phyloP scores from a whole-genome alignment of 2,113 vertebrate genomes.

The Capricornis sumatraensis region DNA sequence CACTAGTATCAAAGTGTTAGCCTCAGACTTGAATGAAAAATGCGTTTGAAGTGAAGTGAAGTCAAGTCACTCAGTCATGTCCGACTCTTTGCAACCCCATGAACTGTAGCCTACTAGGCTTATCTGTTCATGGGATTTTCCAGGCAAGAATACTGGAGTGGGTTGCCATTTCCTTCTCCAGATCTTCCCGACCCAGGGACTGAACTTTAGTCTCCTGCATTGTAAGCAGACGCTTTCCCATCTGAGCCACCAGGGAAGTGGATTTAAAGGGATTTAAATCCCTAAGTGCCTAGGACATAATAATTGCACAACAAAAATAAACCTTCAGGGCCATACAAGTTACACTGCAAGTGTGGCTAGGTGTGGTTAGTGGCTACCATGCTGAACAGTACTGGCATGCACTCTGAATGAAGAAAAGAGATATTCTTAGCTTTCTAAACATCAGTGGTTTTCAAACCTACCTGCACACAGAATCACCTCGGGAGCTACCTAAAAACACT shows the following conservation, averaged over 20 bases:
- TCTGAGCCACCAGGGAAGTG: neutral
- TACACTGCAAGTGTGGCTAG: neutral
- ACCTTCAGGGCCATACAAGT: neutral
- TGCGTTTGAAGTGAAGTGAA: neutral
- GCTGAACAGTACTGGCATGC: fast-evolving
- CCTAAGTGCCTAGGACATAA: neutral
- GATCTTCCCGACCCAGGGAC: neutral
- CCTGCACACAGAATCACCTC: neutral
- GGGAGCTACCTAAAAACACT: neutral
- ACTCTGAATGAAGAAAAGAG: neutral
- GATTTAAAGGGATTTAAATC: neutral
- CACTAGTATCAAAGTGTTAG: neutral
- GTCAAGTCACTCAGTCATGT: neutral
- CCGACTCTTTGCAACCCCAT: neutral
- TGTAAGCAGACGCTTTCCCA: fast-evolving
- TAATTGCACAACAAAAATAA: neutral
- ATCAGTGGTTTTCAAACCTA: neutral
- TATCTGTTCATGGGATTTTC: neutral
- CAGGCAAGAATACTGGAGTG: neutral
- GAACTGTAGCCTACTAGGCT: neutral
- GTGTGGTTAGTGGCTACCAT: neutral
- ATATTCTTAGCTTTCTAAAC: neutral
- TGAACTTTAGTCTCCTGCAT: neutral
- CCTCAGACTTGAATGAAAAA: neutral
- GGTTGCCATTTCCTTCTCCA: neutral